Percentiles rank a stretch among this genome's conserved stretches.
Conservation (phyloP, 2,113 vertebrate species). For the Toxotes chatareus region DNA sequence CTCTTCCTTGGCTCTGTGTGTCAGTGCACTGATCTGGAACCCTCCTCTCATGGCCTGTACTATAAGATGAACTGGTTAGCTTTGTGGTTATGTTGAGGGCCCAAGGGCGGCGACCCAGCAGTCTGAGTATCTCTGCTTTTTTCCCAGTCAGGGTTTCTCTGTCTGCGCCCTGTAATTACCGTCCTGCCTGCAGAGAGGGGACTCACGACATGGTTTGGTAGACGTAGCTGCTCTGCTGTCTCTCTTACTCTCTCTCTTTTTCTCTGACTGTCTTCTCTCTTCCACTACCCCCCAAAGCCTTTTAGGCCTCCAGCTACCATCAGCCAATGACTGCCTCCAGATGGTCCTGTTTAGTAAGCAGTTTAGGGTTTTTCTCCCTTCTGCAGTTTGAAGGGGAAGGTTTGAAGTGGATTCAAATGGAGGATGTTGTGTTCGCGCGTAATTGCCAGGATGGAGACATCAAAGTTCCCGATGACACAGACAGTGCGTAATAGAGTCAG, state of each 20-base stretch:
- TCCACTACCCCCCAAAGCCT: slow-evolving; percentile 46
- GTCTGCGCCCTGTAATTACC: slow-evolving; percentile 83
- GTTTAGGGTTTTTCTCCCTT: slow-evolving; percentile 63
- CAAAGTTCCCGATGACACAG: slow-evolving; percentile 49
- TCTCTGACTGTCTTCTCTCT: slow-evolving; percentile 43
- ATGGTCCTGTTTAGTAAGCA: slow-evolving; percentile 74
- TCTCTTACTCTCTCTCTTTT: slow-evolving; percentile 19
- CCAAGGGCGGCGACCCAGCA: slow-evolving; percentile 77
- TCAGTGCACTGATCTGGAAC: slow-evolving; percentile 63
- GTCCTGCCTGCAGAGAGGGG: slow-evolving; percentile 54
- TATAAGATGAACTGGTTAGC: slow-evolving; percentile 59
- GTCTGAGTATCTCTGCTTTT: slow-evolving; percentile 73
- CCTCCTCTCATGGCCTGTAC: slow-evolving; percentile 30
- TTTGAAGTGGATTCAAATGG: slow-evolving; percentile 70
- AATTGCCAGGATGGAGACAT: slow-evolving; percentile 66
- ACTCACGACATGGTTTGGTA: slow-evolving; percentile 68
- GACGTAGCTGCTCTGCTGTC: slow-evolving; percentile 40
- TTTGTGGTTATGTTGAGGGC: slow-evolving; percentile 71
- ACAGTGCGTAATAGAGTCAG: slow-evolving; percentile 2
- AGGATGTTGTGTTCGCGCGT: slow-evolving; percentile 54
- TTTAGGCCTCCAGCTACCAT: slow-evolving; percentile 66
- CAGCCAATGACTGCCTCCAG: slow-evolving; percentile 76
- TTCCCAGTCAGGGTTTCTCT: slow-evolving; percentile 62
- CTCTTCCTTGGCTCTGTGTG: slow-evolving; percentile 44
- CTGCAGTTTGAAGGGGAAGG: slow-evolving; percentile 50